phyloP scores from a whole-genome alignment of 2,888 invertebrate species.

The Dendrolimus pini region DNA sequence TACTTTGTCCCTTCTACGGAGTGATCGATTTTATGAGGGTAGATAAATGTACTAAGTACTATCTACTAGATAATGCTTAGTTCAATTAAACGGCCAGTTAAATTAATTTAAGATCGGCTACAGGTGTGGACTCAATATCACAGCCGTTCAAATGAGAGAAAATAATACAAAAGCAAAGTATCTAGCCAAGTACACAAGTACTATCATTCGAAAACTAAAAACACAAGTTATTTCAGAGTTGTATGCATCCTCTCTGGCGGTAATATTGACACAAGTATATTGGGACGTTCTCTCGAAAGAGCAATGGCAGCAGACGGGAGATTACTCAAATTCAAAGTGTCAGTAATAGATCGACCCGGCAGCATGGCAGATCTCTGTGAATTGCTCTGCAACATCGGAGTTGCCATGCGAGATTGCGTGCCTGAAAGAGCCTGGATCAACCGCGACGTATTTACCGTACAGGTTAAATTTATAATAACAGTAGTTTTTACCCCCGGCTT shows the following conservation, averaged over 20 bases:
- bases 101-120: too few species aligned
- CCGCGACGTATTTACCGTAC: constrained; percentile 85
- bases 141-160: too few species aligned
- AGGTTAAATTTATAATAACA: constrained; percentile 26
- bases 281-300: constrained; percentile 90
- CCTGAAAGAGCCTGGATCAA: constrained; percentile 97
- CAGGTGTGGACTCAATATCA: too few species aligned
- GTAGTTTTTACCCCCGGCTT: too few species aligned
- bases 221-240: constrained; percentile 73
- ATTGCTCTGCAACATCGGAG: constrained; percentile 84
- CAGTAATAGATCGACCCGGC: constrained; percentile 89
- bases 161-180: too few species aligned
- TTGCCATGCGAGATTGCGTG: constrained; percentile 93
- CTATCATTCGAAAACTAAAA: background rate
- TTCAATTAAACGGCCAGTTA: too few species aligned
- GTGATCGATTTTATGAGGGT: too few species aligned
- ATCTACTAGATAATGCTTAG: too few species aligned
- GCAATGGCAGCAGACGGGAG: constrained; percentile 94
- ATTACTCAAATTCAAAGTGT: constrained; percentile 74
- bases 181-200: background rate
- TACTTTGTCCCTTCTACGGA: constrained; percentile 12
- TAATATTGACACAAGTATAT: constrained; percentile 92
- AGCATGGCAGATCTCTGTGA: constrained; percentile 91
- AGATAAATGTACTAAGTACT: too few species aligned
- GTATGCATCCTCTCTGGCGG: constrained; percentile 89